These are phyloP conservation scores for Furcula furcula DNA, from an alignment of 2,888 invertebrate species.

Conservation along the genomic window DNA sequence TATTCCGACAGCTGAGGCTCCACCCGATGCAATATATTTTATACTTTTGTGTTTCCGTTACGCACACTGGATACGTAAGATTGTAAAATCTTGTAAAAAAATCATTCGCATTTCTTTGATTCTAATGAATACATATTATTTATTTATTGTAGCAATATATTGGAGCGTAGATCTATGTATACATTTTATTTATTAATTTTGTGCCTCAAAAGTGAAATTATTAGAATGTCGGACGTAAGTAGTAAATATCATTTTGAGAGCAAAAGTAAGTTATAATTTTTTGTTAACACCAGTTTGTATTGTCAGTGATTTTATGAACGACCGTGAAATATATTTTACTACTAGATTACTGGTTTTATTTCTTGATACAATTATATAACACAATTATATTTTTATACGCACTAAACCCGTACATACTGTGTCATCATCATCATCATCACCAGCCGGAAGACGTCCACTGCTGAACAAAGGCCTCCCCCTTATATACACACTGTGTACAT, in stretches of 20 bases:
- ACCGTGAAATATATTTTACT: constrained; percentile 74
- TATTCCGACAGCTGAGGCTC: constrained; percentile 20
- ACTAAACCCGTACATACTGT: too few relatives aligned
- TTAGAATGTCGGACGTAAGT: constrained; percentile 13
- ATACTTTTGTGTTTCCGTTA: constrained; percentile 3
- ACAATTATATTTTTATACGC: background rate
- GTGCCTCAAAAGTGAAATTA: constrained; percentile 27
- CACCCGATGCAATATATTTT: constrained; percentile 18
- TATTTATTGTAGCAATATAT: constrained; percentile 24
- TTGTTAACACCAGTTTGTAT: constrained; percentile 43
- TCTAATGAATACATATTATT: constrained; percentile 1
- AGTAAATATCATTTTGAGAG: constrained; percentile 33
- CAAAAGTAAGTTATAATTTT: constrained; percentile 33
- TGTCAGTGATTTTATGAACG: constrained; percentile 60
- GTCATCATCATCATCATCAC: too few relatives aligned
- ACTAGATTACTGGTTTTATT: constrained; percentile 46
- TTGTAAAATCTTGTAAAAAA: background rate
- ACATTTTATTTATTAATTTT: constrained; percentile 31
- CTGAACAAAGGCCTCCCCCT: too few relatives aligned
- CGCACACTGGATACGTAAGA: background rate
- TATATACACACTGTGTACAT: too few relatives aligned
- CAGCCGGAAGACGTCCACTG: too few relatives aligned
- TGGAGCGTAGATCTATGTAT: constrained; percentile 46
- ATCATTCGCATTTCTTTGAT: background rate
- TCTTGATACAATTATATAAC: constrained; percentile 3